Percentiles rank a stretch among this genome's conserved stretches.
phyloP scores from a whole-genome alignment of 1,140 invertebrate species.

The Adelges cooleyi region DNA sequence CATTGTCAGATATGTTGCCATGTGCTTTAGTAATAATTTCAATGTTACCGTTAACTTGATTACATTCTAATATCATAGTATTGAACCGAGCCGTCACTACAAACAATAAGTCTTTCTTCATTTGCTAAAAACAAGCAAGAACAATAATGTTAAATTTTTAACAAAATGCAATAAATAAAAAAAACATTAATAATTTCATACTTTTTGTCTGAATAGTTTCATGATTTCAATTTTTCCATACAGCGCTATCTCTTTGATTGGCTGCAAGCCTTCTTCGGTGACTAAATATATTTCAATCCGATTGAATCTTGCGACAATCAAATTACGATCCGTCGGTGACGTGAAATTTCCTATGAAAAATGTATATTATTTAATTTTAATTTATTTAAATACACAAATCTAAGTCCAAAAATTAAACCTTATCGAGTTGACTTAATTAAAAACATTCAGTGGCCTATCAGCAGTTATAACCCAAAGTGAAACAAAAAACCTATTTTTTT shows the following conservation, averaged over 20 bases:
- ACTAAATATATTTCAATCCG: conserved; percentile 92
- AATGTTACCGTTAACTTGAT: conserved; percentile 54
- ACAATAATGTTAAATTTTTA: not conserved
- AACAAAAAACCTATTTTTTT: too few relatives aligned
- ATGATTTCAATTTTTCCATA: conserved; percentile 93
- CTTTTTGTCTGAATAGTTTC: conserved; percentile 82
- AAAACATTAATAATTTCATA: conserved; percentile 41
- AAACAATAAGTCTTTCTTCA: conserved; percentile 88
- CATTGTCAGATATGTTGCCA: conserved; percentile 87
- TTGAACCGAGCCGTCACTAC: conserved; percentile 87
- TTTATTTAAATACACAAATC: too few relatives aligned
- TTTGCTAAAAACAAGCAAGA: conserved; percentile 52
- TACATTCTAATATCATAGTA: conserved; percentile 92
- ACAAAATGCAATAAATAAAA: too few relatives aligned
- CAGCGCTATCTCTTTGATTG: conserved; percentile 89
- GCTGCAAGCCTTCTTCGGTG: conserved; percentile 86
- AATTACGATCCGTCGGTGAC: conserved; percentile 81
- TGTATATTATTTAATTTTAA: too few relatives aligned
- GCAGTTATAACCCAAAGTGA: too few relatives aligned
- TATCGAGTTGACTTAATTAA: too few relatives aligned
- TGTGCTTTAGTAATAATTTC: conserved; percentile 93
- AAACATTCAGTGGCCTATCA: too few relatives aligned
- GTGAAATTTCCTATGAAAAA: conserved; percentile 82
- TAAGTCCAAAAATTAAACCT: too few relatives aligned
- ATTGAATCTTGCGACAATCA: conserved; percentile 91